phyloP scores from a whole-genome alignment of 2,797 vertebrate species.

The Silurus aristotelis region DNA sequence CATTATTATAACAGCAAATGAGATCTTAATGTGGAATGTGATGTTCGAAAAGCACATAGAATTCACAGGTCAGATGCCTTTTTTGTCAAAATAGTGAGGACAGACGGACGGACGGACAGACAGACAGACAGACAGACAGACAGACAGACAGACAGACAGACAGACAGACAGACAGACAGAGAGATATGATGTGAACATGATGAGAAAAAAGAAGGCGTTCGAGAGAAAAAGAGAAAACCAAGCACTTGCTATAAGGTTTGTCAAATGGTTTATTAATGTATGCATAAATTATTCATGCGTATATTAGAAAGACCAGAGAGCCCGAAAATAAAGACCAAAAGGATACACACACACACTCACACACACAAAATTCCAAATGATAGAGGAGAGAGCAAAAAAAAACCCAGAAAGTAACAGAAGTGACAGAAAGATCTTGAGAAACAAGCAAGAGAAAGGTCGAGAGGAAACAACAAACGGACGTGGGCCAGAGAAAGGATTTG shows the following conservation, averaged over 20 bases:
- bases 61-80: too few species aligned
- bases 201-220: neutral
- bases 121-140: neutral
- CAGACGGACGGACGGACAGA: neutral
- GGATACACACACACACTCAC: too few species aligned
- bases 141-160: neutral
- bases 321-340: neutral
- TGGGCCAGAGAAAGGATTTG: neutral
- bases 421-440: neutral
- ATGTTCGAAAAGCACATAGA: too few species aligned
- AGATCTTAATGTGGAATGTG: too few species aligned
- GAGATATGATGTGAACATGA: neutral
- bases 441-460: neutral
- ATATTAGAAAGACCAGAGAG: neutral
- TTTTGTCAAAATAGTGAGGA: too few species aligned
- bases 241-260: neutral
- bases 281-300: neutral
- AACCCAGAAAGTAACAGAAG: neutral
- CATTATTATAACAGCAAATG: too few species aligned
- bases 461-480: neutral
- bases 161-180: conserved; percentile 39
- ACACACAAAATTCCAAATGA: too few species aligned
- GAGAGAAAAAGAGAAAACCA: neutral
- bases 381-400: too few species aligned
- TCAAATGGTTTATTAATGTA: neutral